Evolutionary conservation across 2,888 invertebrate species (phyloP).

Genomic region (Acrobasis consociella): DNA sequence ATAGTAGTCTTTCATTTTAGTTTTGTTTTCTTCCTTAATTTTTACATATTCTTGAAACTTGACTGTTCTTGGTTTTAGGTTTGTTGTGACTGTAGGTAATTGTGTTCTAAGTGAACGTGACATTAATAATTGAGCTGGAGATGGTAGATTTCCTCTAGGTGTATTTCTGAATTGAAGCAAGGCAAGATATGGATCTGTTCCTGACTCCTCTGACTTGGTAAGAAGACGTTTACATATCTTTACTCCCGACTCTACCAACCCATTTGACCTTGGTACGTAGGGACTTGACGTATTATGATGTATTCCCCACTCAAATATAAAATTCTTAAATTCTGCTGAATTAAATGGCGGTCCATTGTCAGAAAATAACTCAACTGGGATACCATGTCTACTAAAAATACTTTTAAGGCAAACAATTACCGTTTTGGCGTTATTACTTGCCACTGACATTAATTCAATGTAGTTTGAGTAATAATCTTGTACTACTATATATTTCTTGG

Average conservation of each 20-base stretch:
- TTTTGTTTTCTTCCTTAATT: conserved; percentile 25
- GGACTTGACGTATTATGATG: conserved; percentile 33
- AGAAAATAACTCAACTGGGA: conserved; percentile 31
- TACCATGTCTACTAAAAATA: conserved; percentile 33
- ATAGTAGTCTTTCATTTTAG: conserved; percentile 27
- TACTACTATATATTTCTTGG: conserved; percentile 29
- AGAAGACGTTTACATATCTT: conserved; percentile 30
- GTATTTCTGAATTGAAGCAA: conserved; percentile 33
- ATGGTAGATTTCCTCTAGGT: conserved; percentile 33
- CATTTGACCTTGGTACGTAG: conserved; percentile 32
- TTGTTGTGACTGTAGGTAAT: conserved; percentile 27
- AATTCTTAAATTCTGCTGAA: conserved; percentile 31
- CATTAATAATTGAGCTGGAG: conserved; percentile 35
- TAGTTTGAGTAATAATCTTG: conserved; percentile 31
- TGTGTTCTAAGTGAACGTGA: conserved; percentile 32
- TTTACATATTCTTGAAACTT: conserved; percentile 25
- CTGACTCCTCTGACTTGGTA: conserved; percentile 27
- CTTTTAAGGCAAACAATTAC: conserved; percentile 25
- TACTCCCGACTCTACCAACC: conserved; percentile 29
- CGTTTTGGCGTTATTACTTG: conserved; percentile 26
- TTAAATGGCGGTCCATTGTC: conserved; percentile 36
- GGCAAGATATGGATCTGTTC: conserved; percentile 32
- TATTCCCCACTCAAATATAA: conserved; percentile 29
- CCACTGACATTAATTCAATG: conserved; percentile 31
- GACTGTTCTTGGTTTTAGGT: conserved; percentile 23